Conservation (phyloP, 2,797 vertebrate genomes). For the Sebastolobus altivelis region DNA sequence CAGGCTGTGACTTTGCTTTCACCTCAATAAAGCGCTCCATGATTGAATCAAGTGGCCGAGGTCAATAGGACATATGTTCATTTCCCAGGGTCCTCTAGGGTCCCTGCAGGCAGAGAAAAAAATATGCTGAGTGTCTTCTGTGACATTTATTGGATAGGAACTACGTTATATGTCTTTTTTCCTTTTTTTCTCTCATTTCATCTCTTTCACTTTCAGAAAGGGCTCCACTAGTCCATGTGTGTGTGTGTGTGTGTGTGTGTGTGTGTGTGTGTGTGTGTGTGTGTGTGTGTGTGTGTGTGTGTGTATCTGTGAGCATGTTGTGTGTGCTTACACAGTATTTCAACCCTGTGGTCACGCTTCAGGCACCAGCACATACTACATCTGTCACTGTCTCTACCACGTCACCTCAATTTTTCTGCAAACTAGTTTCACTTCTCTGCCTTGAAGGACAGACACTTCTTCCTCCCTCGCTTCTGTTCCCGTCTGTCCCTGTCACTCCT, state of each 20-base stretch:
- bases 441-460: constrained; percentile 73
- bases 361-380: constrained; percentile 75
- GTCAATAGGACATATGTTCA: constrained; percentile 86
- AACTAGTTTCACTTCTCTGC: constrained; percentile 71
- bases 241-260: constrained; percentile 5
- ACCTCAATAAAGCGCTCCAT: constrained; percentile 85
- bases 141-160: constrained; percentile 83
- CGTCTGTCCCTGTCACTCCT: constrained; percentile 62
- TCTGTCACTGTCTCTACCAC: constrained; percentile 77
- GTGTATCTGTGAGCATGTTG: constrained; percentile 4
- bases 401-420: constrained; percentile 78
- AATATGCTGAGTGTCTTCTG: constrained; percentile 82
- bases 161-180: constrained; percentile 66
- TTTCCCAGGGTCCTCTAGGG: constrained; percentile 81
- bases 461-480: constrained; percentile 43
- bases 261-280: constrained; percentile 28
- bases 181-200: constrained; percentile 49
- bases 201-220: constrained; percentile 54
- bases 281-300: constrained; percentile 6
- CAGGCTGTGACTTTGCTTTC: constrained; percentile 83
- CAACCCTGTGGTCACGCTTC: constrained; percentile 76
- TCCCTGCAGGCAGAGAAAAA: constrained; percentile 68
- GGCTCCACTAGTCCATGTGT: constrained; percentile 20
- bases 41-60: constrained; percentile 85
- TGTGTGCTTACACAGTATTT: constrained; percentile 60